A percentile compares a stretch with the other conserved stretches of the same genome.
Conservation (phyloP, 1,140 invertebrate species). For the Drosophila neocordata region DNA sequence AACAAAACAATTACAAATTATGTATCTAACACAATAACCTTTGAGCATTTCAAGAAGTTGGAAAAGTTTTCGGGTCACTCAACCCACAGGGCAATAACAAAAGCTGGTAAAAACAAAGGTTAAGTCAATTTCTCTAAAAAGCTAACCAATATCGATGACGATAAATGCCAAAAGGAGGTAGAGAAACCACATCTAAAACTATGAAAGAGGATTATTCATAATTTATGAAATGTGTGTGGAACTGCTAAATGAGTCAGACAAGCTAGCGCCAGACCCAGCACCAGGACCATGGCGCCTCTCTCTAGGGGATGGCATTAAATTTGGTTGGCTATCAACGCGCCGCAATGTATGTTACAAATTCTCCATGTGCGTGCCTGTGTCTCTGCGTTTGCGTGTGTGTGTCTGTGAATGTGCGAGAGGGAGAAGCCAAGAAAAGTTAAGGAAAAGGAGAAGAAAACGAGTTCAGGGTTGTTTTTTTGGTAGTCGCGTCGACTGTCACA, state of each 20-base stretch:
- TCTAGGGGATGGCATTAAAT: constrained; percentile 31
- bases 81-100: constrained; percentile 10
- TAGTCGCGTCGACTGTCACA: constrained; percentile 40
- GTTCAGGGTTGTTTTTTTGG: constrained; percentile 27
- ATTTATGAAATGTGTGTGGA: constrained; percentile 40
- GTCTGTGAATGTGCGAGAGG: background rate
- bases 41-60: constrained; percentile 34
- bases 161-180: background rate
- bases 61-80: constrained; percentile 39
- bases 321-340: constrained; percentile 41
- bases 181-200: constrained; percentile 33
- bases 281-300: constrained; percentile 34
- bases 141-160: constrained; percentile 55
- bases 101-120: constrained; percentile 23
- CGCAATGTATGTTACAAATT: constrained; percentile 53
- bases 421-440: background rate
- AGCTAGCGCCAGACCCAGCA: constrained; percentile 7
- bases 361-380: background rate
- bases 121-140: constrained; percentile 37
- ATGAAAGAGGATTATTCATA: constrained; percentile 55
- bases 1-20: constrained; percentile 38
- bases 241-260: constrained; percentile 45
- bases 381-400: background rate
- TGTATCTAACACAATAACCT: constrained; percentile 50
- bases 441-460: background rate